These are phyloP conservation scores for Crematogaster levior DNA, from an alignment of 2,888 invertebrate species.

Conservation along the genomic window DNA sequence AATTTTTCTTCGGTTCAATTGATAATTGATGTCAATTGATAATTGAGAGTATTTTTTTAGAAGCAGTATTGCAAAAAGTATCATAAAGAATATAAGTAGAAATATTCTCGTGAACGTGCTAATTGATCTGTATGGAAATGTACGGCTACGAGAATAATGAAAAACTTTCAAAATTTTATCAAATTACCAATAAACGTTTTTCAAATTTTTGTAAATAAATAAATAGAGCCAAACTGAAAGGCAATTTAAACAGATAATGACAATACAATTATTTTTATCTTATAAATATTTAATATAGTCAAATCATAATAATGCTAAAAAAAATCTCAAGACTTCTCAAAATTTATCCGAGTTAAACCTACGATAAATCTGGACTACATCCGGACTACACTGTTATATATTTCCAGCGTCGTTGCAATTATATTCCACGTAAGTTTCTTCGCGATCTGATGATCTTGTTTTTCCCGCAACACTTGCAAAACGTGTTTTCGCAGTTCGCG, in stretches of 20 bases:
- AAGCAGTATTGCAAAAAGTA: background rate
- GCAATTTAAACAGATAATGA: background rate
- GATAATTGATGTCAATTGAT: background rate
- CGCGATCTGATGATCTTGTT: conserved; percentile 27
- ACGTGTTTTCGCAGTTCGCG: conserved; percentile 36
- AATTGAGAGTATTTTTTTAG: background rate
- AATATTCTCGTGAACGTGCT: background rate
- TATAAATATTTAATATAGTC: background rate
- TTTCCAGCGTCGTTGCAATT: background rate
- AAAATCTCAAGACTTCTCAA: background rate
- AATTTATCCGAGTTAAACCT: background rate
- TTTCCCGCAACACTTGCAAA: conserved; percentile 8
- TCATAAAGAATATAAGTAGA: background rate
- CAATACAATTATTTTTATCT: background rate
- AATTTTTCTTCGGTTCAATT: background rate
- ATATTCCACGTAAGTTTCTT: background rate
- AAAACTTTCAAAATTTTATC: background rate
- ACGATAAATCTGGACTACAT: background rate
- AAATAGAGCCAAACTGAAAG: background rate
- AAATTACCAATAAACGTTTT: background rate
- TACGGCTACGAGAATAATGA: background rate
- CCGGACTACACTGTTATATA: conserved; percentile 17
- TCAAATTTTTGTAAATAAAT: background rate
- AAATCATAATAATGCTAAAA: background rate
- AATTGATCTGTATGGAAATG: background rate